Evolutionary conservation across 2,888 invertebrate genomes (phyloP).

Genomic region (Tryphoninae sp.): DNA sequence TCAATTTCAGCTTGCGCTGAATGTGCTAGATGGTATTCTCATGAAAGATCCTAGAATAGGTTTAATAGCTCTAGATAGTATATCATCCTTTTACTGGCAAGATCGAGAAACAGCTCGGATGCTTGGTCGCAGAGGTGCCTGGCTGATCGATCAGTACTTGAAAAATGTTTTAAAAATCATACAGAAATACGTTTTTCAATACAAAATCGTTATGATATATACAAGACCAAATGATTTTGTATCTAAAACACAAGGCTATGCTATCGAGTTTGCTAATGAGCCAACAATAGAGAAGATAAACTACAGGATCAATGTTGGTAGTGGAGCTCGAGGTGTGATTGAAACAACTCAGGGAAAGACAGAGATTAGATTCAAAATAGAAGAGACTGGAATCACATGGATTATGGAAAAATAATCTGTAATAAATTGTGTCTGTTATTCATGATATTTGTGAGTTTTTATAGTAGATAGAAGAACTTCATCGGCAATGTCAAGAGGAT

Average conservation of each 20-base stretch:
- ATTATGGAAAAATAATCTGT: slow-evolving; percentile 17
- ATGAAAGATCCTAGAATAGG: slow-evolving; percentile 79
- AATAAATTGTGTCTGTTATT: slow-evolving; percentile 29
- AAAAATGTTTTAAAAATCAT: slow-evolving; percentile 81
- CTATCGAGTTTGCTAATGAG: slow-evolving; percentile 73
- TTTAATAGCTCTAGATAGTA: slow-evolving; percentile 82
- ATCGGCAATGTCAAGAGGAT: slow-evolving; percentile 76
- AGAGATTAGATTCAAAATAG: slow-evolving; percentile 59
- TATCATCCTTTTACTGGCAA: slow-evolving; percentile 83
- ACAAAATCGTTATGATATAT: slow-evolving; percentile 83
- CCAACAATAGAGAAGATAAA: slow-evolving; percentile 77
- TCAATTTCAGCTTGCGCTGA: slow-evolving; percentile 77
- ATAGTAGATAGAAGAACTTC: slow-evolving; percentile 73
- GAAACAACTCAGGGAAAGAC: slow-evolving; percentile 43
- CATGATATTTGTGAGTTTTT: slow-evolving; percentile 61
- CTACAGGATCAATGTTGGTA: slow-evolving; percentile 79
- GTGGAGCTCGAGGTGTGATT: slow-evolving; percentile 60
- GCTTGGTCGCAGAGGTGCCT: slow-evolving; percentile 52
- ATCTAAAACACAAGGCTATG: slow-evolving; percentile 73
- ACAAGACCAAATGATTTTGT: slow-evolving; percentile 83
- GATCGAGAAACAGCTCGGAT: slow-evolving; percentile 69
- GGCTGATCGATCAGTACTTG: slow-evolving; percentile 82
- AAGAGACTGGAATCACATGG: slow-evolving; percentile 59
- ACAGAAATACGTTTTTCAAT: slow-evolving; percentile 82
- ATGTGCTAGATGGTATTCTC: slow-evolving; percentile 79